phyloP scores from a whole-genome alignment of 2,888 invertebrate genomes.

The Trachelus tabidus region DNA sequence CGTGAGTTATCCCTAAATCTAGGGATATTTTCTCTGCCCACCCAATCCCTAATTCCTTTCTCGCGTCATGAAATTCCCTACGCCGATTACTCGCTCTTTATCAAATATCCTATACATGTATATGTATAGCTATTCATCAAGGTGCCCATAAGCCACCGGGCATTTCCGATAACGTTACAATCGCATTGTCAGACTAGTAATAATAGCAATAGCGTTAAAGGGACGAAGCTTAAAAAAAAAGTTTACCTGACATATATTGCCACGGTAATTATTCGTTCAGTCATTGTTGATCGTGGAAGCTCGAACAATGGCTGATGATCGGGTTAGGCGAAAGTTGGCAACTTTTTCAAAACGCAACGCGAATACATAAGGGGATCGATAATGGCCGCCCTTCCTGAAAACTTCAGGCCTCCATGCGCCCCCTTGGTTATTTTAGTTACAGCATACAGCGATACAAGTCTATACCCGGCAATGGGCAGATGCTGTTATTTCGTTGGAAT shows the following conservation, averaged over 20 bases:
- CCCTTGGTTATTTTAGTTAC: neutral
- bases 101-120: neutral
- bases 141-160: neutral
- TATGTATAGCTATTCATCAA: too few relatives aligned
- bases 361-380: neutral
- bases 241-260: neutral
- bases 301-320: neutral
- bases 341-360: neutral
- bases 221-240: too few relatives aligned
- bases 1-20: neutral
- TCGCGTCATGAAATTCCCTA: neutral
- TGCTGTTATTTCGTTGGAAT: neutral
- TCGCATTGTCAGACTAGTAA: neutral
- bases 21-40: neutral
- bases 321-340: neutral
- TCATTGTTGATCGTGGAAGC: neutral
- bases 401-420: neutral
- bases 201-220: neutral
- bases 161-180: neutral
- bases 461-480: neutral
- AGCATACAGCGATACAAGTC: neutral
- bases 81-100: neutral
- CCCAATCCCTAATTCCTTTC: neutral
- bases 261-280: neutral
- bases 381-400: neutral